Base-by-base conservation (phyloP, 2,888 invertebrate species). In the Rambutsinella grinnellia region DNA sequence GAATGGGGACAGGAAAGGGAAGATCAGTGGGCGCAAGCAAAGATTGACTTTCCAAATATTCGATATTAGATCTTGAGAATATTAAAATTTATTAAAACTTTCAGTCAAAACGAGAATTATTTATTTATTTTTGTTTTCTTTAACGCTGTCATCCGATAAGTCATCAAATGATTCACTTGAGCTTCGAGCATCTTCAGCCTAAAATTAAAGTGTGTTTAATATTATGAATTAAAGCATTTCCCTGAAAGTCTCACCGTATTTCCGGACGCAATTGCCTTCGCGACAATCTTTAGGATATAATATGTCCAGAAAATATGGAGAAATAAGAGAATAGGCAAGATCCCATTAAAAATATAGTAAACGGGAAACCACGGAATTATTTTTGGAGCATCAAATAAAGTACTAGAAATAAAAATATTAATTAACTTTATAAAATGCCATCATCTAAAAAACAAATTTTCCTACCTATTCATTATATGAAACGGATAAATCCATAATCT, bases 401-500 rank as follows among this genome's bases (percentile, higher is more conserved):
- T 24, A 53, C 65, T 65, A 17, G n/a, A 28, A 19, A 3, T 53
- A 53, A 53, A 65, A 99, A 99, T 83, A 96, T 89, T 26, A 88
- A 87, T 27, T 24, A 24, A 36, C 13, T n/a, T 13, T n/a, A 56
- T n/a, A n/a, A n/a, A n/a, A n/a, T n/a, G n/a, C n/a, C n/a, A n/a
- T n/a, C n/a, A 24, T 3, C 15, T 3, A 26, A 23, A 23, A 2
- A 56, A 26, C 10, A n/a, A n/a, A n/a, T n/a, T n/a, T 2, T 51
- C 2, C 85, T 87, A 93, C 92, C 93, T 93, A 88, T 92, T 92
- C 81, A 95, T 92, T 84, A 95, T 94, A 89, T 94, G 93, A 85
- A 92, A 92, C 61, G 99, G 99, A 88, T 91, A 99, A 79, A 96
- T 90, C 53, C 94, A 93, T 78, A 97, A 89, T 72, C 99, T 90